Percentiles rank a stretch among this genome's conserved stretches.
Conservation (phyloP, 2,888 invertebrate genomes). For the Allacma fusca region DNA sequence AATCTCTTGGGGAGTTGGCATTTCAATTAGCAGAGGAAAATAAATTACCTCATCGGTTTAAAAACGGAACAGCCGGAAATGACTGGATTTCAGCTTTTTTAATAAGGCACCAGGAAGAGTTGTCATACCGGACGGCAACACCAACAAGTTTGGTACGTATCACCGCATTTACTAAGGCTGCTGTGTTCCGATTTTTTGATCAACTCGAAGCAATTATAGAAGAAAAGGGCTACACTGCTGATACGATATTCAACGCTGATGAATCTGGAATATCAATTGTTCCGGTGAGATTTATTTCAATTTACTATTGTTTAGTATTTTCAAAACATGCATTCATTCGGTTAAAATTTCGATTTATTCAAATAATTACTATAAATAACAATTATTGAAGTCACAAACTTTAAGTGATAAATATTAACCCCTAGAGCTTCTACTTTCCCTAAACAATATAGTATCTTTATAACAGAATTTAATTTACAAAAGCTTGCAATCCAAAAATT, state of each 20-base stretch:
- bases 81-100: not conserved
- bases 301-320: no score
- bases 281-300: no score
- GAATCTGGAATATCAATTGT: constrained; percentile 2
- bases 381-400: no score
- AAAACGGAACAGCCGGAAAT: constrained; percentile 4
- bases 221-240: not conserved
- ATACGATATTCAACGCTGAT: constrained; percentile 17
- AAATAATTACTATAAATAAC: no score
- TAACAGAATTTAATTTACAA: no score
- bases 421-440: no score
- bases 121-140: not conserved
- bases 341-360: no score
- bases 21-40: constrained; percentile 8
- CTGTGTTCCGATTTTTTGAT: not conserved
- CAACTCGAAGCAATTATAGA: not conserved
- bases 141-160: not conserved
- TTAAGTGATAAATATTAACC: no score
- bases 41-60: not conserved
- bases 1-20: not conserved
- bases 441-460: no score
- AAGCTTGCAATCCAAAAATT: no score
- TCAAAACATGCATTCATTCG: no score
- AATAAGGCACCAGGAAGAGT: not conserved
- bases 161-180: not conserved